A percentile compares a stretch with the other conserved stretches of the same genome.
phyloP scores from a whole-genome alignment of 2,888 invertebrate genomes.

The Balanococcus diminutus region DNA sequence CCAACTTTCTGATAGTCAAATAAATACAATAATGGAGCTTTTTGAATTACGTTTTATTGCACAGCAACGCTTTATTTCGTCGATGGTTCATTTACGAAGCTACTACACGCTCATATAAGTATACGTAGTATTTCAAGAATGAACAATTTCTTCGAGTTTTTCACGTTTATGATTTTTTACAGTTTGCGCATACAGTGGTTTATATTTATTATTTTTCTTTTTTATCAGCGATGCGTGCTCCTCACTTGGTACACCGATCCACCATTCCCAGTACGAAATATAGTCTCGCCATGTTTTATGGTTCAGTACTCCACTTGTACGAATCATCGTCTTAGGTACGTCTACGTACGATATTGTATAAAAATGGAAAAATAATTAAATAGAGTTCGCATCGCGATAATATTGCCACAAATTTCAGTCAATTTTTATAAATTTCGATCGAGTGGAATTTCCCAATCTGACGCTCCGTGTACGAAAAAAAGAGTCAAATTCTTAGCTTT shows the following conservation, averaged over 20 bases:
- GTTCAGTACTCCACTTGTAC: too few relatives aligned
- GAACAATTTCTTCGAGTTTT: neutral
- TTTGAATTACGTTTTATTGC: neutral
- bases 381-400: neutral
- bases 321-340: too few relatives aligned
- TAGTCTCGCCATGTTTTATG: neutral
- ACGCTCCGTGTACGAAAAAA: too few relatives aligned
- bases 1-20: constrained; percentile 2
- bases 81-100: neutral
- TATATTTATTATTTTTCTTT: neutral
- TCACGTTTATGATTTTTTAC: neutral
- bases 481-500: too few relatives aligned
- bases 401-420: too few relatives aligned
- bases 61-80: constrained; percentile 19
- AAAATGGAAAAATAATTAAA: neutral
- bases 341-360: neutral
- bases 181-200: neutral
- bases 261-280: neutral
- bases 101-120: neutral
- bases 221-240: neutral
- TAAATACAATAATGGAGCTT: constrained; percentile 20
- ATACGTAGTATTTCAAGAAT: neutral
- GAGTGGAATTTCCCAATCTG: too few relatives aligned
- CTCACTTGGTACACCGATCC: neutral
- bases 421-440: too few relatives aligned